Base-by-base conservation (phyloP, 2,888 invertebrate species). In the Drosophila hamatofila region DNA sequence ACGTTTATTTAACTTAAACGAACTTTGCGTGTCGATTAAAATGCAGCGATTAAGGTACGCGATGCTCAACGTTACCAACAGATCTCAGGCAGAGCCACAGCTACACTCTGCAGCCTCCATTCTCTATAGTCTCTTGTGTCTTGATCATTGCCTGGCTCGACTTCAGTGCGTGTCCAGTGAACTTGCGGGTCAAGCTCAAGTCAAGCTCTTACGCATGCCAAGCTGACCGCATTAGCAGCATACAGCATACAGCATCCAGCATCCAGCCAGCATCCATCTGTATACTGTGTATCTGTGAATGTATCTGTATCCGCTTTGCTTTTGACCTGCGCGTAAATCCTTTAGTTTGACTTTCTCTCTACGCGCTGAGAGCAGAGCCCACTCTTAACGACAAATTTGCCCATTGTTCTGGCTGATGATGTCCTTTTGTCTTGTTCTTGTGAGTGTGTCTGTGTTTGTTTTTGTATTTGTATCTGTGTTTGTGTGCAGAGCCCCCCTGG, bases 1-100 rank as follows among this genome's bases (percentile, higher is more conserved):
- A 84, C 90, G 90, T 90, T 88, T 88, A 88, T 88, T 88, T 88
- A 88, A 88, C 90, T 88, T 90, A 88, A 89, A 78, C 89, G 85
- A 83, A 88, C 85, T 85, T 88, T 88, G 88, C 89, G 89, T 88
- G 90, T 88, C 88, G 89, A 89, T 88, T 88, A 80, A 89, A 83
- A 76, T 80, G 84, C 82, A 81, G 84, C 84, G 86, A 89, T 89
- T 90, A 90, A 83, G 78, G 80, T 81, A 76, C 88, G 76, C 88
- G 76, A 81, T 65, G 70, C 73, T 66, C 73, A 76, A 60, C 71
- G 57, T 46, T 21, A 12, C 64, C 75, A 48, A 56, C 63, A 56
- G 72, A 71, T 63, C 55, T 62, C n/a, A 57, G 33, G 16, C 27
- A 8, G 33, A 51, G 33, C 21, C 8, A 51, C 12, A 23, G 25